phyloP scores from a whole-genome alignment of 30 jellyfish, hydroid and myxozoan genomes.

The Chrysaora quinquecirrha region DNA sequence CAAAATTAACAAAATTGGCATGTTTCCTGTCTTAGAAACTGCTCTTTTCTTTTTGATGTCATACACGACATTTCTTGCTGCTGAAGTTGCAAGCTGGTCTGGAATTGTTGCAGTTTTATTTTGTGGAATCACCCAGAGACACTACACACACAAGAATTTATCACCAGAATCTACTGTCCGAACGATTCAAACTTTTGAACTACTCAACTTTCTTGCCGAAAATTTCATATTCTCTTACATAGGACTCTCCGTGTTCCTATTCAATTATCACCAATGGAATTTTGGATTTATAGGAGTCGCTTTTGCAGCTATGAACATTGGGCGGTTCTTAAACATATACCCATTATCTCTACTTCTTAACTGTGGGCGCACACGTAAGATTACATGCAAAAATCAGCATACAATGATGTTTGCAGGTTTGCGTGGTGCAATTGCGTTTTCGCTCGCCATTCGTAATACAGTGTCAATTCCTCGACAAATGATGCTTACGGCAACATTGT shows the following conservation, averaged over 20 bases:
- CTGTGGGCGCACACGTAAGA: constrained; percentile 87
- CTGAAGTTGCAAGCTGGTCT: constrained; percentile 99
- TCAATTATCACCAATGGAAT: constrained; percentile 97
- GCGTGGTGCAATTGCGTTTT: constrained; percentile 99
- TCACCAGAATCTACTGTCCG: constrained; percentile 99
- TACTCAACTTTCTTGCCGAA: constrained; percentile 95
- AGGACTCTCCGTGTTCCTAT: constrained; percentile 93
- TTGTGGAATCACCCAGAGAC: constrained; percentile 99
- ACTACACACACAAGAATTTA: constrained; percentile 93
- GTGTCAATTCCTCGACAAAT: constrained; percentile 97
- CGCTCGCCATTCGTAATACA: constrained; percentile 99
- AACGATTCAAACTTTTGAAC: constrained; percentile 94
- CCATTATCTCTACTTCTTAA: constrained; percentile 88
- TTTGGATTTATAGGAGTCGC: constrained; percentile 97
- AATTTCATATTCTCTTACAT: constrained; percentile 98
- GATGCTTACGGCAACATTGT: constrained; percentile 99
- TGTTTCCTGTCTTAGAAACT: constrained; percentile 97
- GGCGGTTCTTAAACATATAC: constrained; percentile 88
- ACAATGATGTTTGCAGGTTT: constrained; percentile 98
- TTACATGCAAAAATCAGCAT: constrained; percentile 92
- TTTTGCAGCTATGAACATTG: constrained; percentile 91
- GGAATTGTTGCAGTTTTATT: constrained; percentile 99
- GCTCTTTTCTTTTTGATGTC: constrained; percentile 99
- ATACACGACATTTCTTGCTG: constrained; percentile 95
- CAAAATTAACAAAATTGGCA: constrained; percentile 98